Evolutionary conservation across 2,888 invertebrate species (phyloP).

Genomic region (Lasioglossum zephyrum): DNA sequence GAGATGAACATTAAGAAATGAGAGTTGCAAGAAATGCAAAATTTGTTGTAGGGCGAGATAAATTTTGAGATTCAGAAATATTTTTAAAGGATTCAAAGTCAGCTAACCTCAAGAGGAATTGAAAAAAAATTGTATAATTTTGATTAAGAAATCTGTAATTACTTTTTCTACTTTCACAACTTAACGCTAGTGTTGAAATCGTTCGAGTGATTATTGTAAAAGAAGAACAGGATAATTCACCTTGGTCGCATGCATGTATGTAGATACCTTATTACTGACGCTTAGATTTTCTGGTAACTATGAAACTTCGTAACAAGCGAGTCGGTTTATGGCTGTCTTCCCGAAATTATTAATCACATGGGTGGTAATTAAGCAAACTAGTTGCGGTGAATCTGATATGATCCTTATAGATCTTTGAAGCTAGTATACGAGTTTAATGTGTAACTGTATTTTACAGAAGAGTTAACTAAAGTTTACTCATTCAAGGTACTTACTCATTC

Average conservation of each 20-base stretch:
- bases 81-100: too few species aligned
- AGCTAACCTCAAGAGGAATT: too few species aligned
- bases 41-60: too few species aligned
- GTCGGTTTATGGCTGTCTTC: neutral
- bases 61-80: too few species aligned
- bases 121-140: too few species aligned
- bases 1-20: too few species aligned
- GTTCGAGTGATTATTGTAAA: neutral
- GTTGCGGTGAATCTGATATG: neutral
- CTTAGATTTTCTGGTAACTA: neutral
- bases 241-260: neutral
- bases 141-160: too few species aligned
- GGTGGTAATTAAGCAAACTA: constrained; percentile 20
- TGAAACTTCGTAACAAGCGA: constrained; percentile 15
- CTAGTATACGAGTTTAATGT: neutral
- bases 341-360: constrained; percentile 20
- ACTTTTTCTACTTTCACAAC: too few species aligned
- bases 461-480: neutral
- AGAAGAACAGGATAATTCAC: neutral
- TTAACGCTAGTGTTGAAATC: too few species aligned
- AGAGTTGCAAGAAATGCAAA: too few species aligned
- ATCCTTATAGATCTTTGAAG: neutral
- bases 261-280: neutral
- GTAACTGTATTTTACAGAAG: neutral
- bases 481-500: neutral